Evolutionary conservation across 2,797 vertebrate species (phyloP), one percentile per base, ranked within the genome.

Genomic region (Saxicola maurus): DNA sequence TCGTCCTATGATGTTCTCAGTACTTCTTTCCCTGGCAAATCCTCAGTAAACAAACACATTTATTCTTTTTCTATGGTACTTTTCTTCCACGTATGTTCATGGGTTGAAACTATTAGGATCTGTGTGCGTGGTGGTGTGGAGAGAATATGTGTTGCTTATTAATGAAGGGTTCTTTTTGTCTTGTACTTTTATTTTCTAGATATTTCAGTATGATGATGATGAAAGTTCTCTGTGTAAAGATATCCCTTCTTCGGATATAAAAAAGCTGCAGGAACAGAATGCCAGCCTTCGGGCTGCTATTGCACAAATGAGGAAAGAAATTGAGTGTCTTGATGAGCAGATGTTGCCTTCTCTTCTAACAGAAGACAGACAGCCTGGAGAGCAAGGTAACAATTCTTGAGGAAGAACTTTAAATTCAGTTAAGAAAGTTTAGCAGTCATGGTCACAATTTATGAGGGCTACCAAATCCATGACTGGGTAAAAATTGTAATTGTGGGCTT

Each of bases 271-370:
- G 91, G 95, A 98, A 88, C 98, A 99, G 94, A 99, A 99, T 89
- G 69, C 69, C 17, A 96, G 66, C 86, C 95, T 99, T 84, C 97
- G 97, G 37, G 89, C 82, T 3, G 97, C 97, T 17, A 73, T 99
- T 24, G 78, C 98, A 17, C 98, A 98, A 83, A 99, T 99, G 99
- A 98, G 98, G 93, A 98, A 95, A 56, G 98, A 99, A 82, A 99
- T 99, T 98, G 98, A 99, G 57, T 86, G 52, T 13, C 95, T 99
- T 18, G 94, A 95, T 52, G 71, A 91, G 33, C 96, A 95, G 18
- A 66, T 89, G 17, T 69, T 61, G 13, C 30, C 90, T 40, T 82
- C 59, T 40, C 77, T 33, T 77, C 8, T 6, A 10, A 23, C 12
- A 38, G 84, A 61, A 68, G 55, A 33, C 38, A 61, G 46, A 46